phyloP scores from a whole-genome alignment of 2,113 vertebrate species.

The Actenoides lindsayi region DNA sequence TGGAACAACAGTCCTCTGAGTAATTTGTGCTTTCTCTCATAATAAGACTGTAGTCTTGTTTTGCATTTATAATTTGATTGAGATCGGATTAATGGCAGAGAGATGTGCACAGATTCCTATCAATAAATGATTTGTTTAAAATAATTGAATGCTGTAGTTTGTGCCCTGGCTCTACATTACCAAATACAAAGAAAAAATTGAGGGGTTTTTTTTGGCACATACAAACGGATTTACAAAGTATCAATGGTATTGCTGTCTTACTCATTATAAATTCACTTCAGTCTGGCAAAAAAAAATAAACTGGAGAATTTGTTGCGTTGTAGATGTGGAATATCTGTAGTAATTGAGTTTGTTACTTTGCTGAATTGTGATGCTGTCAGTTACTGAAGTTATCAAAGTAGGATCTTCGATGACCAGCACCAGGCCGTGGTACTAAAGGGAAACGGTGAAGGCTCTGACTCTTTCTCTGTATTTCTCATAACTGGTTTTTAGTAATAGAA shows the following conservation, averaged over 20 bases:
- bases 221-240: background rate
- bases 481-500: background rate
- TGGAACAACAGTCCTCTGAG: conserved; percentile 15
- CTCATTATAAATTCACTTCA: background rate
- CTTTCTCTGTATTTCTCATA: background rate
- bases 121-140: conserved; percentile 26
- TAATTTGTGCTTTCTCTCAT: conserved; percentile 26
- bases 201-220: background rate
- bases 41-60: conserved; percentile 28
- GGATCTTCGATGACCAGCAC: background rate
- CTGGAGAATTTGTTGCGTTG: background rate
- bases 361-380: background rate
- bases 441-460: background rate
- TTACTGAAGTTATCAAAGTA: background rate
- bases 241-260: background rate
- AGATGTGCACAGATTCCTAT: background rate
- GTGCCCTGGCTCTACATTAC: background rate
- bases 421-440: background rate
- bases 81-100: conserved; percentile 11
- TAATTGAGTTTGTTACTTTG: background rate
- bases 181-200: conserved; percentile 5
- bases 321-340: background rate
- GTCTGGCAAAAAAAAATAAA: background rate
- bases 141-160: background rate
- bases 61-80: background rate